phyloP scores from a whole-genome alignment of 2,113 vertebrate genomes.

The Eurypyga helias region DNA sequence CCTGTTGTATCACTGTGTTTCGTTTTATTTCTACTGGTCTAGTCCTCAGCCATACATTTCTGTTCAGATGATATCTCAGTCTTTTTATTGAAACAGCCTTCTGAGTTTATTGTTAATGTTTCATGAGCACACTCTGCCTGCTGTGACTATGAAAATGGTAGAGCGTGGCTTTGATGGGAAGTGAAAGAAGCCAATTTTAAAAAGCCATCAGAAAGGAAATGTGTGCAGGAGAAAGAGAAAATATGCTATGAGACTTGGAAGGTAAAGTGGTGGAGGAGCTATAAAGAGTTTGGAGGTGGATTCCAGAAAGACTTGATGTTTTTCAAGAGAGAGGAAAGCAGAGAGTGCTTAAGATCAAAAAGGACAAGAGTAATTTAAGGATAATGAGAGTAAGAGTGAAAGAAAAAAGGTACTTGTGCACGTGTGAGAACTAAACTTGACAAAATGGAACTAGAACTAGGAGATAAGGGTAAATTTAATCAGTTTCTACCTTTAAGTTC shows the following conservation, averaged over 20 bases:
- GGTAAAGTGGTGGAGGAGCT: not conserved
- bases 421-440: not conserved
- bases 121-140: not conserved
- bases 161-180: not conserved
- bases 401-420: not conserved
- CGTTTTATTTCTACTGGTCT: not conserved
- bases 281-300: not conserved
- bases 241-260: not conserved
- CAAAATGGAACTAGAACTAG: not conserved
- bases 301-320: not conserved
- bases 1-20: not conserved
- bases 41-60: not conserved
- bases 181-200: not conserved
- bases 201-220: not conserved
- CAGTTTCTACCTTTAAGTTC: not conserved
- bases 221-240: not conserved
- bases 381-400: not conserved
- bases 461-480: not conserved
- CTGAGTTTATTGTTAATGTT: not conserved
- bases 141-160: not conserved
- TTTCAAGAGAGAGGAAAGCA: not conserved
- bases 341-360: not conserved
- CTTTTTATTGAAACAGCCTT: conserved; percentile 15
- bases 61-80: not conserved
- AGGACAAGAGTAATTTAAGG: not conserved